These are phyloP conservation scores for Orius laevigatus DNA, from an alignment of 1,140 invertebrate genomes.

Conservation along the genomic window DNA sequence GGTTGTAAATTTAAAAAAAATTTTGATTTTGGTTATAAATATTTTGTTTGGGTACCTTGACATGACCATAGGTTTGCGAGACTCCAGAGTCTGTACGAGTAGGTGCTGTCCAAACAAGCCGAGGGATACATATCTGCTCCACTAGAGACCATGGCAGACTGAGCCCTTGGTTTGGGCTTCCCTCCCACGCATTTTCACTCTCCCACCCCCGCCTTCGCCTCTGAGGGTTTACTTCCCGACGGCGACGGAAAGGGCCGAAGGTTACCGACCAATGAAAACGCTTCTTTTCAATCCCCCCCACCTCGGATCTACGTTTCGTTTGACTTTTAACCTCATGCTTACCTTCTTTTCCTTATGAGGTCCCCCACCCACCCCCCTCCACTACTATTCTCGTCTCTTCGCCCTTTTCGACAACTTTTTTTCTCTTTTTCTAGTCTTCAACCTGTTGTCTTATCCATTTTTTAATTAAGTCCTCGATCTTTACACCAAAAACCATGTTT, in stretches of 20 bases:
- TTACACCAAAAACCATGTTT: too few relatives aligned
- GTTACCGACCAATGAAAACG: slow-evolving; percentile 9
- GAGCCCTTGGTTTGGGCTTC: slow-evolving; percentile 17
- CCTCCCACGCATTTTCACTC: slow-evolving; percentile 15
- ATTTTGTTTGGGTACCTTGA: slow-evolving; percentile 33
- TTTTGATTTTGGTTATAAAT: too few relatives aligned
- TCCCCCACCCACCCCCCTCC: background rate
- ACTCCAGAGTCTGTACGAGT: slow-evolving; percentile 51
- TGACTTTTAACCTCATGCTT: slow-evolving; percentile 7
- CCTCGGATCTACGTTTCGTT: slow-evolving; percentile 3
- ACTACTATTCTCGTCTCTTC: background rate
- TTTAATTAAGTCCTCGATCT: too few relatives aligned
- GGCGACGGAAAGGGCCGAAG: slow-evolving; percentile 9
- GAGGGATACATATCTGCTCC: slow-evolving; percentile 40
- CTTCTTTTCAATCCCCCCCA: slow-evolving; percentile 1
- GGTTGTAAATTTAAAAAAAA: too few relatives aligned
- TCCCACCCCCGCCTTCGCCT: background rate
- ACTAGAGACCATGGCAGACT: slow-evolving; percentile 44
- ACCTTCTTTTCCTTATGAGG: background rate
- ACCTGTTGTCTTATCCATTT: too few relatives aligned
- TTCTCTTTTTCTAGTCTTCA: too few relatives aligned
- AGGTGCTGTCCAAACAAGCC: slow-evolving; percentile 39
- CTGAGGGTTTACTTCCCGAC: slow-evolving; percentile 1
- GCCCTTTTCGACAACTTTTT: too few relatives aligned
- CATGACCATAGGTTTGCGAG: slow-evolving; percentile 51